These are phyloP conservation scores for Zaprionus taronus DNA, from an alignment of 1,140 invertebrate species.

Conservation along the genomic window DNA sequence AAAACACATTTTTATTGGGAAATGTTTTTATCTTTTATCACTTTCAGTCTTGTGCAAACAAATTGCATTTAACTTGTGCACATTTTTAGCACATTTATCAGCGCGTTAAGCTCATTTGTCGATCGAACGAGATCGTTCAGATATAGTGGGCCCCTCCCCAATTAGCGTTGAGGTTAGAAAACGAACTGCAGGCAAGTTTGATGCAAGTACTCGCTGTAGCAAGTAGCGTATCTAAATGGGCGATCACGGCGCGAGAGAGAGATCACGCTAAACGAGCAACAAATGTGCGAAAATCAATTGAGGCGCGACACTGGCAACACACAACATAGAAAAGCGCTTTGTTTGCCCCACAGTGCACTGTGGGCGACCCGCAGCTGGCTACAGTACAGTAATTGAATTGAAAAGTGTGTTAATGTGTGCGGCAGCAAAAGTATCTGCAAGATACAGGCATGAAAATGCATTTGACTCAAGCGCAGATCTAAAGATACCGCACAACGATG, in stretches of 20 bases:
- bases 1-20: too few species aligned
- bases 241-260: slow-evolving; percentile 60
- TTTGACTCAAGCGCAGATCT: slow-evolving; percentile 56
- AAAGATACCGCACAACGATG: slow-evolving; percentile 56
- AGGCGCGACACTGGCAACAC: slow-evolving; percentile 37
- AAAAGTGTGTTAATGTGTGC: slow-evolving; percentile 77
- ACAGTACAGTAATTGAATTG: slow-evolving; percentile 62
- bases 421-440: slow-evolving; percentile 54
- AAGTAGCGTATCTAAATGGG: slow-evolving; percentile 59
- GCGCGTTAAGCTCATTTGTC: slow-evolving; percentile 58
- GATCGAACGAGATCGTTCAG: slow-evolving; percentile 9
- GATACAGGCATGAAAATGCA: slow-evolving; percentile 57
- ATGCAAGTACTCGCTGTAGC: slow-evolving; percentile 7
- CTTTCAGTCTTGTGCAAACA: slow-evolving; percentile 4
- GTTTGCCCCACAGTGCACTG: slow-evolving; percentile 42
- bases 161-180: slow-evolving; percentile 69
- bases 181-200: slow-evolving; percentile 24
- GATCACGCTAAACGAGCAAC: slow-evolving; percentile 47
- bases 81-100: slow-evolving; percentile 69
- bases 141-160: slow-evolving; percentile 41
- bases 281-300: slow-evolving; percentile 75
- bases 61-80: slow-evolving; percentile 2
- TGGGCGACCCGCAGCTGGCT: slow-evolving; percentile 39
- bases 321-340: slow-evolving; percentile 72
- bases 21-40: too few species aligned